These are phyloP conservation scores for Solenopsis invicta DNA, from an alignment of 1,140 invertebrate genomes.

Conservation along the genomic window DNA sequence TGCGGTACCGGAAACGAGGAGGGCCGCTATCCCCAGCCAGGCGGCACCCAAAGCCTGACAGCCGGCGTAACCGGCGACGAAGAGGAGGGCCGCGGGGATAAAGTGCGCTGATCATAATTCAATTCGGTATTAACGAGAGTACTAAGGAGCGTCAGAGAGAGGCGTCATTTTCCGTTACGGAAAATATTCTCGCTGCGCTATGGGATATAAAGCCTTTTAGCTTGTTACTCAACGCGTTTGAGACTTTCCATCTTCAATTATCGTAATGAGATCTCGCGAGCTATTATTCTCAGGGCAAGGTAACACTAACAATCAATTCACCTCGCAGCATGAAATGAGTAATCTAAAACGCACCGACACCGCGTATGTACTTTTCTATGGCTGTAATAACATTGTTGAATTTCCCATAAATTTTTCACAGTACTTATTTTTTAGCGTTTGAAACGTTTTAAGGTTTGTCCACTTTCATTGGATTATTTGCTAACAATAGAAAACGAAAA, in stretches of 20 bases:
- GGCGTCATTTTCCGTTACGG: too few species aligned
- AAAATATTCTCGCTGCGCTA: neutral
- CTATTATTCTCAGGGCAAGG: neutral
- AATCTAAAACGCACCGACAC: neutral
- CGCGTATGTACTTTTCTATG: neutral
- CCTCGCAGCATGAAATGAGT: slow-evolving; percentile 4
- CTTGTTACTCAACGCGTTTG: slow-evolving; percentile 16
- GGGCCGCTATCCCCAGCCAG: slow-evolving; percentile 88
- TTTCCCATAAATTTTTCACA: neutral
- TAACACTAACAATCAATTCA: neutral
- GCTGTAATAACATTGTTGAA: neutral
- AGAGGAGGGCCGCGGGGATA: slow-evolving; percentile 88
- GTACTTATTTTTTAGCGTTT: neutral
- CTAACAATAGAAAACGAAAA: neutral
- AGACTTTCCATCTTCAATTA: slow-evolving; percentile 24
- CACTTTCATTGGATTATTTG: neutral
- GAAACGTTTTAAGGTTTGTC: too few species aligned
- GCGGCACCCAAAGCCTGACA: slow-evolving; percentile 89
- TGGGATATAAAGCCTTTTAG: neutral
- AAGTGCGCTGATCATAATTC: slow-evolving; percentile 86
- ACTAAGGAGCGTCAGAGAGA: neutral
- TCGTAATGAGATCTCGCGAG: slow-evolving; percentile 38
- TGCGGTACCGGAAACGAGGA: slow-evolving; percentile 88
- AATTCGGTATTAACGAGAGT: slow-evolving; percentile 5
- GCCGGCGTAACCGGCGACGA: slow-evolving; percentile 88